phyloP scores from a whole-genome alignment of 1,140 invertebrate genomes.

The Musca domestica region DNA sequence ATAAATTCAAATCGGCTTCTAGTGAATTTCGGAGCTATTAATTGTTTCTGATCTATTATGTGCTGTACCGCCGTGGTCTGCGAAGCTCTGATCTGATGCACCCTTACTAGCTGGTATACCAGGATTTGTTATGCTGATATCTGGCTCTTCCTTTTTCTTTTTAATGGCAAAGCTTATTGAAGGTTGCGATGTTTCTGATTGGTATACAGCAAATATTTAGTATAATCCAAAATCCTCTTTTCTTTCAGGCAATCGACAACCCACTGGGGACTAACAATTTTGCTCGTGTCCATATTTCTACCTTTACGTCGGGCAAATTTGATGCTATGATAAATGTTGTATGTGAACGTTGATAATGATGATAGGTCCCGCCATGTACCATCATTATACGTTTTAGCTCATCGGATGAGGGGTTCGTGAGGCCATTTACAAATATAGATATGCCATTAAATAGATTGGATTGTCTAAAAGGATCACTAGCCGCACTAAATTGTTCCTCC shows the following conservation, averaged over 20 bases:
- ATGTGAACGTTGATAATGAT: slow-evolving; percentile 76
- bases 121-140: not conserved
- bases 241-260: slow-evolving; percentile 78
- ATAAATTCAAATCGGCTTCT: not conserved
- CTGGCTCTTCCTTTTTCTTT: slow-evolving; percentile 1
- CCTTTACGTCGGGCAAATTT: slow-evolving; percentile 84
- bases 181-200: slow-evolving; percentile 63
- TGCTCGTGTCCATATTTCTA: slow-evolving; percentile 61
- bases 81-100: too few species aligned
- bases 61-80: too few species aligned
- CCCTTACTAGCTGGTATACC: not conserved
- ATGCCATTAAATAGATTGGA: slow-evolving; percentile 65
- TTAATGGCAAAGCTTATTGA: slow-evolving; percentile 28
- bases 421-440: slow-evolving; percentile 90
- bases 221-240: slow-evolving; percentile 69
- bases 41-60: too few species aligned
- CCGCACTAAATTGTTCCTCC: slow-evolving; percentile 72
- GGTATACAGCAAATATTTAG: slow-evolving; percentile 72
- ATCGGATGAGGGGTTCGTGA: slow-evolving; percentile 75
- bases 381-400: slow-evolving; percentile 76
- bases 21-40: too few species aligned
- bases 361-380: slow-evolving; percentile 82
- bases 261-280: slow-evolving; percentile 87
- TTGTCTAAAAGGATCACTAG: slow-evolving; percentile 46
- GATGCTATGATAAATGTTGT: slow-evolving; percentile 91